Evolutionary conservation across 2,113 vertebrate species (phyloP).

Genomic region (Syrmaticus mikado): DNA sequence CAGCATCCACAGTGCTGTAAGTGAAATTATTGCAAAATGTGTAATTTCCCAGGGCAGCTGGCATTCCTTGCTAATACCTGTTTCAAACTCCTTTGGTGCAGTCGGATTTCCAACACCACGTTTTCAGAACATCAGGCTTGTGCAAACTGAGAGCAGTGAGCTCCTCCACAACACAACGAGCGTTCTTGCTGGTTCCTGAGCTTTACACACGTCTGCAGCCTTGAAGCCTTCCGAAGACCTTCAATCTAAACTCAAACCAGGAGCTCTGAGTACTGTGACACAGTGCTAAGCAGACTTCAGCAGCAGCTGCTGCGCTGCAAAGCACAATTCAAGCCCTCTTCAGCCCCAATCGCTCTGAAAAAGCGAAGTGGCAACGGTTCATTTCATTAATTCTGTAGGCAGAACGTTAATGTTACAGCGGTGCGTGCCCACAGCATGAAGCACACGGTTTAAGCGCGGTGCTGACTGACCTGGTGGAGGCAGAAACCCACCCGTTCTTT

Average conservation of each 20-base stretch:
- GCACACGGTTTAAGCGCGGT: fast-evolving
- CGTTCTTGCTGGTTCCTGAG: neutral
- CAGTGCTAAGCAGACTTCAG: neutral
- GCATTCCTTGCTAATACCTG: neutral
- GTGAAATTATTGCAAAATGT: neutral
- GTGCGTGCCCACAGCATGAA: fast-evolving
- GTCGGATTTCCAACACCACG: neutral
- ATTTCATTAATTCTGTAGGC: neutral
- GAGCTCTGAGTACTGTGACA: neutral
- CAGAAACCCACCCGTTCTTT: neutral
- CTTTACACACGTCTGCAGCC: neutral
- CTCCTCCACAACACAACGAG: neutral
- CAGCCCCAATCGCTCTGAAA: neutral
- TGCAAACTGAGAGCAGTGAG: neutral
- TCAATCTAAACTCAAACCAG: neutral
- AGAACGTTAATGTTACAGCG: neutral
- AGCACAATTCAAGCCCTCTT: neutral
- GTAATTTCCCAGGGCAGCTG: neutral
- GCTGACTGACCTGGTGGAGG: neutral
- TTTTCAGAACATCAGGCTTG: neutral
- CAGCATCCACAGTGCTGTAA: neutral
- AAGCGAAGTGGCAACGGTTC: neutral
- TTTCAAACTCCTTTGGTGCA: neutral
- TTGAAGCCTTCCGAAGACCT: neutral
- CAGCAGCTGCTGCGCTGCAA: neutral